Percentiles rank a stretch among this genome's conserved stretches.
Conservation (phyloP, 2,113 vertebrate genomes). For the Mus pahari region DNA sequence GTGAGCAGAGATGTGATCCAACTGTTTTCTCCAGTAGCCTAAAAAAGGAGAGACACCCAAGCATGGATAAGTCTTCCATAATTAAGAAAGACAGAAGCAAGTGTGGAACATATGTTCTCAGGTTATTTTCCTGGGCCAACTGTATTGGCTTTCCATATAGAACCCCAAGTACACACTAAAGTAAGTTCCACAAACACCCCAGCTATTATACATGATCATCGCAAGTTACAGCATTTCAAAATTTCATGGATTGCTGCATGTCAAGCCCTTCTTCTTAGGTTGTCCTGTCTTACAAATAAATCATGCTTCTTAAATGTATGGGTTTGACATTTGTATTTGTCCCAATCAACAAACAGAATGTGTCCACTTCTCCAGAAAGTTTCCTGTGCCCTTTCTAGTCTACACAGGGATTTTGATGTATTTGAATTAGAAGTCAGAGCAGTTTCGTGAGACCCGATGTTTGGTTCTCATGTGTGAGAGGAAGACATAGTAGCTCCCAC, state of each 20-base stretch:
- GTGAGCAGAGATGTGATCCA: slow-evolving; percentile 96
- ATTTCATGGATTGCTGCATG: background rate
- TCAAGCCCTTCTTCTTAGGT: background rate
- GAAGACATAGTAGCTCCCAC: background rate
- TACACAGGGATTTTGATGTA: background rate
- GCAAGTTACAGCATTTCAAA: background rate
- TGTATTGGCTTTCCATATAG: background rate
- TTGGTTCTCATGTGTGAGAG: background rate
- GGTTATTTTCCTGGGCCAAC: background rate
- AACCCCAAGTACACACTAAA: background rate
- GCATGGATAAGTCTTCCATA: background rate
- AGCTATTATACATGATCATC: background rate
- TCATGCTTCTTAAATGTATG: slow-evolving; percentile 29
- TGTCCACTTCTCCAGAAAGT: background rate
- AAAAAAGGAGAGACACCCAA: slow-evolving; percentile 53
- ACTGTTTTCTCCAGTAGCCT: slow-evolving; percentile 98
- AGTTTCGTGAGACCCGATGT: background rate
- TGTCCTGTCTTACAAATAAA: background rate
- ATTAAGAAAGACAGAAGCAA: background rate
- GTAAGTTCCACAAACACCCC: background rate
- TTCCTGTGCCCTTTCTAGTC: background rate
- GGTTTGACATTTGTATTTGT: background rate
- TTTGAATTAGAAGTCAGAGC: background rate
- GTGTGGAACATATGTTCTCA: background rate
- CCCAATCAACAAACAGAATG: background rate